These are phyloP conservation scores for Phalloptychus januarius DNA, from an alignment of 2,797 vertebrate genomes.

Conservation along the genomic window DNA sequence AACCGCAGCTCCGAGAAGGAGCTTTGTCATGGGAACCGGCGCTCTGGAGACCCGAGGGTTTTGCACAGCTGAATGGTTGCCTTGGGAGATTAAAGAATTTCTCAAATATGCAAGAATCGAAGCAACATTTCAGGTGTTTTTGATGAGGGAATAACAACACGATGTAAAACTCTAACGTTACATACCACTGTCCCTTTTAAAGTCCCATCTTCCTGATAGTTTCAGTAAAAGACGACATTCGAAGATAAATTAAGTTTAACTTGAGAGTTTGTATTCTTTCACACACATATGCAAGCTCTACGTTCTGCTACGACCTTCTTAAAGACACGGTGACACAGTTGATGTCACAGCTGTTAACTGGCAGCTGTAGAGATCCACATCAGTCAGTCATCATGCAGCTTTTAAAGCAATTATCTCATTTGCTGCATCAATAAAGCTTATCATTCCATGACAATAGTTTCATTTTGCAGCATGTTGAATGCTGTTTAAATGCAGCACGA, in stretches of 20 bases:
- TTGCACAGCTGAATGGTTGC: too few relatives aligned
- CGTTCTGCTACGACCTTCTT: slow-evolving; percentile 33
- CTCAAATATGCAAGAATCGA: too few relatives aligned
- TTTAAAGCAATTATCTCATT: slow-evolving; percentile 47
- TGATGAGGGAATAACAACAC: too few relatives aligned
- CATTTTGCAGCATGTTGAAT: neutral
- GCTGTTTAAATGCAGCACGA: neutral
- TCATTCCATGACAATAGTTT: slow-evolving; percentile 2
- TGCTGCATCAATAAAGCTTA: neutral
- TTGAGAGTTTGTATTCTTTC: slow-evolving; percentile 51
- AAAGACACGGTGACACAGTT: slow-evolving; percentile 33
- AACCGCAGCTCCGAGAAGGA: too few relatives aligned
- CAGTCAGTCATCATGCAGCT: slow-evolving; percentile 45
- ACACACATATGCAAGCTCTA: slow-evolving; percentile 2
- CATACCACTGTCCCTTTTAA: too few relatives aligned
- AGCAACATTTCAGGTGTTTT: too few relatives aligned
- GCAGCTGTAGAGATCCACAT: slow-evolving; percentile 44
- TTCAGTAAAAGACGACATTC: neutral
- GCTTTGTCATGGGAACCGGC: too few relatives aligned
- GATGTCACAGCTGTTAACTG: slow-evolving; percentile 40
- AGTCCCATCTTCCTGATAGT: neutral
- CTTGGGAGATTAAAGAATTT: too few relatives aligned
- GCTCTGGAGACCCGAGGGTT: too few relatives aligned
- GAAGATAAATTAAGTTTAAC: slow-evolving; percentile 9
- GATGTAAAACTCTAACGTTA: too few relatives aligned